Percentiles rank a stretch among this genome's conserved stretches.
Evolutionary conservation across 2,797 vertebrate genomes (phyloP).

Genomic region (Onychomys arenicola): DNA sequence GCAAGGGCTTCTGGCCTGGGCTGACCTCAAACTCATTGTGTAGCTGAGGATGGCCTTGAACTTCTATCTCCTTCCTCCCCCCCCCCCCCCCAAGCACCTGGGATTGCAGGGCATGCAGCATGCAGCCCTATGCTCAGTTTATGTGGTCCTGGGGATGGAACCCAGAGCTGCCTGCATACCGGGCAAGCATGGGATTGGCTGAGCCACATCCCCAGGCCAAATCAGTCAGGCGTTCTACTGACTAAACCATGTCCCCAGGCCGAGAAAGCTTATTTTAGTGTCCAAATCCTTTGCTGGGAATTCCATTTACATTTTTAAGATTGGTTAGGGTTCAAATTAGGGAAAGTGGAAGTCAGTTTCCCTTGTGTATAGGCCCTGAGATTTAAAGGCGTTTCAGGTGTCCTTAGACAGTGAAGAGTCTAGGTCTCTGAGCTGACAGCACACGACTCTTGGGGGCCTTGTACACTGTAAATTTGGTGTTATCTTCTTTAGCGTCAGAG

Average conservation of each 20-base stretch:
- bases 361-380: neutral
- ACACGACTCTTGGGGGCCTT: neutral
- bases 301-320: neutral
- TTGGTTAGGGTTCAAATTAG: conserved; percentile 45
- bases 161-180: neutral
- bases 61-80: neutral
- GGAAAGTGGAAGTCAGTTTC: neutral
- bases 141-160: neutral
- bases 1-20: neutral
- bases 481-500: conserved; percentile 40
- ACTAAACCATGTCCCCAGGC: neutral
- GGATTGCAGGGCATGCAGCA: too few relatives aligned
- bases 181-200: neutral
- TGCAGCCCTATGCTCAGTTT: neutral
- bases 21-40: neutral
- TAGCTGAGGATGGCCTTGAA: neutral
- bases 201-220: neutral
- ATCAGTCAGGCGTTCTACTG: neutral
- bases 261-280: conserved; percentile 34
- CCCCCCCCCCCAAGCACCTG: neutral
- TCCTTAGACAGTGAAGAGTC: neutral
- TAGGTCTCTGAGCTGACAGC: conserved; percentile 17
- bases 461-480: neutral
- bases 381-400: conserved; percentile 12
- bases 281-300: neutral